Conservation (phyloP, 92 coral and sea anemone genomes). For the Zoanthus solanderi region DNA sequence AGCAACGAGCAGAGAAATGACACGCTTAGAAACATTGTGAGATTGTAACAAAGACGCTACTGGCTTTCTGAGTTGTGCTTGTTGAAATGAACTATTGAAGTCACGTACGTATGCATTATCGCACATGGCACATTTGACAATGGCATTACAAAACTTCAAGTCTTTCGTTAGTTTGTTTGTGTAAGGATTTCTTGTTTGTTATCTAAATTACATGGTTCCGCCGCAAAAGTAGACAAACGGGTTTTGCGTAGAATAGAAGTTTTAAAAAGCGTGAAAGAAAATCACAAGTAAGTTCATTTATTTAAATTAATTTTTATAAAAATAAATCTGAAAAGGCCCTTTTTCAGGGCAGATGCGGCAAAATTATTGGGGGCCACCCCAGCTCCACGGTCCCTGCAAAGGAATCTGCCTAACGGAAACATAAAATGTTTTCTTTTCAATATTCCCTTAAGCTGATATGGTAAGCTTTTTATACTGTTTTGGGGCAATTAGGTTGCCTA, state of each 20-base stretch:
- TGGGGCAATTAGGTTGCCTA: slow-evolving; percentile 22
- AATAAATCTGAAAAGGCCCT: slow-evolving; percentile 24
- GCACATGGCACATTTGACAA: slow-evolving; percentile 35
- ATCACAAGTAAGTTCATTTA: slow-evolving; percentile 32
- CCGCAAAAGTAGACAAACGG: slow-evolving; percentile 34
- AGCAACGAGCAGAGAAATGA: slow-evolving; percentile 43
- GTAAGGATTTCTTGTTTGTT: slow-evolving; percentile 27
- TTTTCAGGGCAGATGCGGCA: slow-evolving; percentile 26
- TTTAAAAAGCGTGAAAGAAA: slow-evolving; percentile 28
- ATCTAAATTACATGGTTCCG: slow-evolving; percentile 35
- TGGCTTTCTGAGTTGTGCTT: slow-evolving; percentile 45
- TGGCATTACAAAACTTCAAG: slow-evolving; percentile 35
- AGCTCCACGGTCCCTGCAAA: slow-evolving; percentile 5
- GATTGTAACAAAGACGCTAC: slow-evolving; percentile 44
- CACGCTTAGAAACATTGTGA: slow-evolving; percentile 39
- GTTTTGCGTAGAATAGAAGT: slow-evolving; percentile 31
- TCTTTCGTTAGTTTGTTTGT: slow-evolving; percentile 38
- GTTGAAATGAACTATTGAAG: slow-evolving; percentile 41
- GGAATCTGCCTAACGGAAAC: slow-evolving; percentile 36
- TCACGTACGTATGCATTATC: slow-evolving; percentile 38
- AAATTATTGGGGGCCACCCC: slow-evolving; percentile 16
- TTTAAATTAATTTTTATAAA: slow-evolving; percentile 15
- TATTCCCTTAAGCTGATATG: not conserved
- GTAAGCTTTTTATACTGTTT: not conserved
- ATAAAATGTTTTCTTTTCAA: slow-evolving; percentile 4